Base-by-base conservation (phyloP, 2,888 invertebrate species). In the Eristalis tenax region DNA sequence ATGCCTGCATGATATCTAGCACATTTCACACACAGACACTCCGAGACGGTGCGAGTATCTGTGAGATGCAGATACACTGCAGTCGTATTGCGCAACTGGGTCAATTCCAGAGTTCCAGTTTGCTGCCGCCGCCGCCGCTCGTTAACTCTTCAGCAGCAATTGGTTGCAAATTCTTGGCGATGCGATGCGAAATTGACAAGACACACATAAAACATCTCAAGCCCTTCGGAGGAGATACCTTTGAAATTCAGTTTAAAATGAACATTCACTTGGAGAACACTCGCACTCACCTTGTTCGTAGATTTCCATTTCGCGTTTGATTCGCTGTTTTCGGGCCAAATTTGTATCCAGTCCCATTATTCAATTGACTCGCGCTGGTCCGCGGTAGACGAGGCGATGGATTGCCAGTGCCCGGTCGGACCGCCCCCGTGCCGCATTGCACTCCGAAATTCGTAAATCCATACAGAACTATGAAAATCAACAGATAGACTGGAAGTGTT, bases 311-410 rank as follows among this genome's bases (percentile, higher is more conserved):
- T 90, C 93, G 92, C 83, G 92, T 92, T 85, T 90, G 90, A 90
- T 93, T 93, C 82, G 91, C 89, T 89, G 91, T 90, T 90, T 92
- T 92, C 78, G 91, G 89, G 83, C 91, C 90, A 89, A 91, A 90
- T 90, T 92, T 93, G 85, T 91, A 91, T 90, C 89, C 90, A 74
- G 89, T 90, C 71, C 91, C 92, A 90, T 91, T 92, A 89, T 91
- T 92, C 88, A 94, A 91, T 90, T 94, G 94, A 89, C 93, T 94
- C 89, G 95, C 94, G 91, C 95, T 94, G 89, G 95, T 94, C 88
- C 95, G 93, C 71, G 95, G 94, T 84, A 95, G 92, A 64, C 95
- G 93, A 89, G 94, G 92, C 90, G 95, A 91, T 85, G 91, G 89
- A 90, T 92, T 92, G 64, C 91, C 92, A 89, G 91, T 92, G 74